Evolutionary conservation across 2,888 invertebrate genomes (phyloP).

Genomic region (Disparrhopalites patrizii): DNA sequence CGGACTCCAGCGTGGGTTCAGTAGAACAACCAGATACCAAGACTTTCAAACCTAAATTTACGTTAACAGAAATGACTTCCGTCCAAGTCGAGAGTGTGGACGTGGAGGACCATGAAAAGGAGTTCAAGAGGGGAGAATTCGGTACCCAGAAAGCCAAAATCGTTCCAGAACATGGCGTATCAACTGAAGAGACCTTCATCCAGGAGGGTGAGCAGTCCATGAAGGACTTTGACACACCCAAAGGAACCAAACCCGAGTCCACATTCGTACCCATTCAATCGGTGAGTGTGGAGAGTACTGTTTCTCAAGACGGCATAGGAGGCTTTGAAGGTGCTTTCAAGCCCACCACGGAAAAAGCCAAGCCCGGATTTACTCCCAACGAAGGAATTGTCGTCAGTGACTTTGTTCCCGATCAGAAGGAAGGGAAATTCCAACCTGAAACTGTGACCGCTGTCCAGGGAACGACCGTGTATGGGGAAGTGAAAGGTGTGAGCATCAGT

Average conservation of each 20-base stretch:
- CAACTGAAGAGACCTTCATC: constrained; percentile 14
- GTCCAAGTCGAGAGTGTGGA: constrained; percentile 11
- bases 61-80: constrained; percentile 14
- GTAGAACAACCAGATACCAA: constrained; percentile 14
- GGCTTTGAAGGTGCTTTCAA: constrained; percentile 23
- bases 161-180: constrained; percentile 7
- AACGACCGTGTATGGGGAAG: constrained; percentile 15
- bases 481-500: constrained; percentile 18
- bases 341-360: constrained; percentile 16
- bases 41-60: constrained; percentile 7
- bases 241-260: neutral
- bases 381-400: constrained; percentile 6
- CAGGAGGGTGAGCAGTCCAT: constrained; percentile 11
- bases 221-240: constrained; percentile 11
- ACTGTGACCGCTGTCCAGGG: constrained; percentile 6
- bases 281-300: neutral
- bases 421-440: constrained; percentile 8
- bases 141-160: constrained; percentile 11
- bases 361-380: neutral
- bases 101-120: constrained; percentile 12
- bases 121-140: constrained; percentile 21
- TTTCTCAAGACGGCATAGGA: neutral
- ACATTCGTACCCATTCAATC: constrained; percentile 15
- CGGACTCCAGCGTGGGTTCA: constrained; percentile 18
- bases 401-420: constrained; percentile 4